phyloP scores from a whole-genome alignment of 2,797 vertebrate genomes.

The Enteromius trimaculatus region DNA sequence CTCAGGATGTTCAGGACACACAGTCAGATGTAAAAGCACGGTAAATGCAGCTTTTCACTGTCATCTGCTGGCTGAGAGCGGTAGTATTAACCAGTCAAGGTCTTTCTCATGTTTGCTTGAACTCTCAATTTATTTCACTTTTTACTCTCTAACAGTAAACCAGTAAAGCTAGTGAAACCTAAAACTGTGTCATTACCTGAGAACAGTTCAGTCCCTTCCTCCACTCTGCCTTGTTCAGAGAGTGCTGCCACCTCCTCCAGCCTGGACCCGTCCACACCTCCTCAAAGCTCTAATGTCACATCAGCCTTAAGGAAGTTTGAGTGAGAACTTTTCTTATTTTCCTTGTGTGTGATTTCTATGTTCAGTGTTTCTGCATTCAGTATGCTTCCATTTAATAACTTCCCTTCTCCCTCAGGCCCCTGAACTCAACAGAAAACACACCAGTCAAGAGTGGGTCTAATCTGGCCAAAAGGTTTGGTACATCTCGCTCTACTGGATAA shows the following conservation, averaged over 20 bases:
- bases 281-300: slow-evolving; percentile 56
- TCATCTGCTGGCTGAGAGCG: background rate
- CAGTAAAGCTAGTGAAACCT: background rate
- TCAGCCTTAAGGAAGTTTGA: slow-evolving; percentile 66
- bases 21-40: slow-evolving; percentile 47
- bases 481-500: background rate
- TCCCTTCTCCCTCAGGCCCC: background rate
- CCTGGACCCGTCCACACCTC: background rate
- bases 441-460: background rate
- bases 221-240: slow-evolving; percentile 6
- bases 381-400: background rate
- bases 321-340: slow-evolving; percentile 60
- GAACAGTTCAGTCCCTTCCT: background rate
- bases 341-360: background rate
- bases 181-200: background rate
- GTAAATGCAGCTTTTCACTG: slow-evolving; percentile 11
- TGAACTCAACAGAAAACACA: slow-evolving; percentile 4
- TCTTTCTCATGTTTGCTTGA: background rate
- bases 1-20: background rate
- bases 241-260: background rate
- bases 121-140: background rate
- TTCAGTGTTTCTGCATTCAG: background rate
- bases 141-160: slow-evolving; percentile 20
- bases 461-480: slow-evolving; percentile 19
- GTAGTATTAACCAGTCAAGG: background rate